phyloP scores from a whole-genome alignment of 2,797 vertebrate genomes.

The Halcyon smyrnensis region DNA sequence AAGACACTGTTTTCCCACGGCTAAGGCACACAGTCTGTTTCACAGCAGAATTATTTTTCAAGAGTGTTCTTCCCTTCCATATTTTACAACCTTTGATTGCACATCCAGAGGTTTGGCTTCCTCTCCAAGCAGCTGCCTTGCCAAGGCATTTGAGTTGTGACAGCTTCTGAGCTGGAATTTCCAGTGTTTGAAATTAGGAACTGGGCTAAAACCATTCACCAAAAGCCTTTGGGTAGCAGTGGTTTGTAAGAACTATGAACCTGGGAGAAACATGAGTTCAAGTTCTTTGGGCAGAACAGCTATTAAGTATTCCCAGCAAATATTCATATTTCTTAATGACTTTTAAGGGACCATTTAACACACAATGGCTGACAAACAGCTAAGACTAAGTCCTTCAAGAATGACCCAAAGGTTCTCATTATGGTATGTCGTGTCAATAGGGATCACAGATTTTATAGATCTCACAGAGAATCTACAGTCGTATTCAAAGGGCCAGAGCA shows the following conservation, averaged over 20 bases:
- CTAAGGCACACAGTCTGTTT: neutral
- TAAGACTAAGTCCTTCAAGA: neutral
- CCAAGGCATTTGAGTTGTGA: constrained; percentile 50
- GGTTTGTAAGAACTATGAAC: neutral
- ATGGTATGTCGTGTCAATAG: neutral
- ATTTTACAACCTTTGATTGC: constrained; percentile 60
- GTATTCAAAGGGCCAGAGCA: neutral
- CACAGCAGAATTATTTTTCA: constrained; percentile 44
- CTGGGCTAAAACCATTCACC: constrained; percentile 15
- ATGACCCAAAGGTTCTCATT: neutral
- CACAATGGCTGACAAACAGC: neutral
- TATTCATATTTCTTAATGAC: neutral
- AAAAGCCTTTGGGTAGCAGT: constrained; percentile 1
- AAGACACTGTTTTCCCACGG: constrained; percentile 39
- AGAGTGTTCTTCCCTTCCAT: constrained; percentile 52
- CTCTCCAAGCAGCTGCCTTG: constrained; percentile 46
- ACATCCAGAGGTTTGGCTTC: constrained; percentile 59
- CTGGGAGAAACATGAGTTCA: neutral
- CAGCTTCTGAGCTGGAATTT: constrained; percentile 56
- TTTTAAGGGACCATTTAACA: neutral
- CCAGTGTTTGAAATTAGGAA: constrained; percentile 44
- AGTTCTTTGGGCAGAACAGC: neutral
- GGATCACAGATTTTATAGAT: neutral
- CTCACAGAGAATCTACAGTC: neutral
- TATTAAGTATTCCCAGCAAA: neutral